Base-by-base conservation (phyloP, 1,140 invertebrate species). In the Helicoverpa armigera region DNA sequence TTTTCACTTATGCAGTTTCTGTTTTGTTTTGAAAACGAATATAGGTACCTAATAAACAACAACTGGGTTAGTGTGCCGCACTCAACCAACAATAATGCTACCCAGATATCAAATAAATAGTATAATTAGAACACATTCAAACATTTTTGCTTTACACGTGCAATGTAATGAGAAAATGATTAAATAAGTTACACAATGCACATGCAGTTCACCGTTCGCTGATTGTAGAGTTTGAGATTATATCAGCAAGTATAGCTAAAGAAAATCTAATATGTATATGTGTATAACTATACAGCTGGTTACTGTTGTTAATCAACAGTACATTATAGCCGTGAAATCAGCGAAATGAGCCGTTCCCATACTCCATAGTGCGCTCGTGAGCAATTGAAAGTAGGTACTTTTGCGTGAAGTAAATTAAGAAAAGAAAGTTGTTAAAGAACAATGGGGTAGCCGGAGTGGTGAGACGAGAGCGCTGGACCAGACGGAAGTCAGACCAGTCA, bases 371-470 rank as follows among this genome's bases (percentile, higher is more conserved):
- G 85, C 83, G 85, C 84, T 84, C 85, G 84, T 63, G 79, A 63
- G 82, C 79, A 73, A 73, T 73, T 79, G 79, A 81, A 75, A 79
- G 58, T 79, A 51, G 35, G 35, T 60, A 79, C 50, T 48, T 70
- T 16, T 65, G 58, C 48, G 74, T 23, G 63, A 35, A 82, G 82
- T 85, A 83, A 86, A 85, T 90, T 90, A 84, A 88, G 83, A 90
- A 89, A 89, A 85, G 89, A 90, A 89, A 89, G 87, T 86, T 60
- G 48, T 79, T 51, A 58, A 69, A 63, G 84, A 85, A 90, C 88
- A 88, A 88, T 88, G 84, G 74, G 65, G 74, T 77, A 53, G 69
- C 48, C 63, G 31, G 86, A 61, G 23, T 54, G 61, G 67, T 72
- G 43, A 43, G 35, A 43, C 48, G 76, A 65, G 77, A 54, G 31